These are phyloP conservation scores for Agriopis leucophaearia DNA, from an alignment of 2,888 invertebrate species.

Conservation along the genomic window DNA sequence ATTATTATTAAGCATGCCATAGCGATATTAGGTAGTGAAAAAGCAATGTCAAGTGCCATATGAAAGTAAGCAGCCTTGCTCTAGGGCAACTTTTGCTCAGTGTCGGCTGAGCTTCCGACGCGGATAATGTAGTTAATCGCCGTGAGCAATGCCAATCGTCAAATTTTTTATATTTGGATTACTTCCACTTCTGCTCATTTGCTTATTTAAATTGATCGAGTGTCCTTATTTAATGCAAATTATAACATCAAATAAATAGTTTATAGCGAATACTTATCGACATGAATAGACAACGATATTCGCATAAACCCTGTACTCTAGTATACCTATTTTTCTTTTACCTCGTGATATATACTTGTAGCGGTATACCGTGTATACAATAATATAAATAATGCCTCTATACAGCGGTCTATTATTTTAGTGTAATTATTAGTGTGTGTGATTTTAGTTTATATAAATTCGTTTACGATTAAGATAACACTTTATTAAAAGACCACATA, in stretches of 20 bases:
- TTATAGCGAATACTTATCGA: not conserved
- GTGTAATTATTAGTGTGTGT: no score
- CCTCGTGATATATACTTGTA: no score
- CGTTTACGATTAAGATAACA: no score
- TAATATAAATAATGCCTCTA: no score
- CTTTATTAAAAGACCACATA: no score
- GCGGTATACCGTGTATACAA: no score
- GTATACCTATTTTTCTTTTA: no score
- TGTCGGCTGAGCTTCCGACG: slow-evolving; percentile 58
- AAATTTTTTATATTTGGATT: not conserved
- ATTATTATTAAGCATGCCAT: slow-evolving; percentile 56
- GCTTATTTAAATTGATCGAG: not conserved
- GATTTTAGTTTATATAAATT: no score
- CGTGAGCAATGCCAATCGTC: slow-evolving; percentile 27
- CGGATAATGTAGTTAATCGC: slow-evolving; percentile 31
- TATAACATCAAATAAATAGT: not conserved
- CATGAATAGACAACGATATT: not conserved
- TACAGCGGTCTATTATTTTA: no score
- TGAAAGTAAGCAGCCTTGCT: slow-evolving; percentile 77
- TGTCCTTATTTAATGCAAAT: not conserved
- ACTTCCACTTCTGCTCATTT: slow-evolving; percentile 2
- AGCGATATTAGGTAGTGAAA: slow-evolving; percentile 59
- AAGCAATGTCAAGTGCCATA: slow-evolving; percentile 77
- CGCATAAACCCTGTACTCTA: not conserved
- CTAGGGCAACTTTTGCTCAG: slow-evolving; percentile 59